Conservation (phyloP, 2,797 vertebrate species). For the Odontamblyopus rebecca region DNA sequence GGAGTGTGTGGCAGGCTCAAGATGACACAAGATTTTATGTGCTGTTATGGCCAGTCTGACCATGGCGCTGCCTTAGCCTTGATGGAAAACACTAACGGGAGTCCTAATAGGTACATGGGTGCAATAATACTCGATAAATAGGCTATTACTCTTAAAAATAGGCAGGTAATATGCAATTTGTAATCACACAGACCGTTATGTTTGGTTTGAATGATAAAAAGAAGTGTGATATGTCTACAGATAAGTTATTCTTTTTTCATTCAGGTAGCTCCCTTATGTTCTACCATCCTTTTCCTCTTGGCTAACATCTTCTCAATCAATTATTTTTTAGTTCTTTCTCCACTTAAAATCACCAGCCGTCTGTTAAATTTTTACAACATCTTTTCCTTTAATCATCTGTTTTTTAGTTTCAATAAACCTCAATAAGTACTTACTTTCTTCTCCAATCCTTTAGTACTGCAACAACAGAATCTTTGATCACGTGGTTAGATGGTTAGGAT, state of each 20-base stretch:
- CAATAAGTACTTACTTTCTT: background rate
- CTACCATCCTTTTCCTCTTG: background rate
- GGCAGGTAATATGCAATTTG: conserved; percentile 1
- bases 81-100: conserved; percentile 13
- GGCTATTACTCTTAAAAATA: conserved; percentile 17
- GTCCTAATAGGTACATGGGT: background rate
- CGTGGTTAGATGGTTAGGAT: background rate
- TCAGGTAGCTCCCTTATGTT: background rate
- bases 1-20: conserved; percentile 12
- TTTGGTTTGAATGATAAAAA: conserved; percentile 15
- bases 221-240: background rate
- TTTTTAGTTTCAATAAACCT: background rate
- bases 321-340: background rate
- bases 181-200: conserved; percentile 10
- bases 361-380: background rate
- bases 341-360: background rate
- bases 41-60: conserved; percentile 16
- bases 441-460: background rate
- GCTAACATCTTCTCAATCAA: background rate
- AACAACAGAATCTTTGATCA: background rate
- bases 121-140: conserved; percentile 14
- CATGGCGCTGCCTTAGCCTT: conserved; percentile 2
- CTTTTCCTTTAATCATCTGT: background rate
- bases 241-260: background rate
- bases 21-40: conserved; percentile 26